phyloP scores from a whole-genome alignment of 1,140 invertebrate genomes.

The Nilaparvata lugens region DNA sequence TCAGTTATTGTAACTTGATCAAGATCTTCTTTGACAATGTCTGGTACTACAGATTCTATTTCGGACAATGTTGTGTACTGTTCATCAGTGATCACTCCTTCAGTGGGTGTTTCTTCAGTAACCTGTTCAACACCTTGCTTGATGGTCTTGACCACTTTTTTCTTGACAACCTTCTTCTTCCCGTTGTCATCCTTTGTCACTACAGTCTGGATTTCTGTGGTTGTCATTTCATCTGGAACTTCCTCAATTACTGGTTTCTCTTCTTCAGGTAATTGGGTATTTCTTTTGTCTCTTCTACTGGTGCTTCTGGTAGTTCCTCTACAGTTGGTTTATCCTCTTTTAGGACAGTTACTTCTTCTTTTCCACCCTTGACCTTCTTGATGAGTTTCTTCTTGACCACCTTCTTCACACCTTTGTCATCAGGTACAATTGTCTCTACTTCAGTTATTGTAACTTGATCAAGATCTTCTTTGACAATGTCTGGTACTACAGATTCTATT shows the following conservation, averaged over 20 bases:
- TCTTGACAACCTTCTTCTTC: constrained; percentile 35
- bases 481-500: constrained; percentile 15
- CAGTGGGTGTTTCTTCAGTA: constrained; percentile 11
- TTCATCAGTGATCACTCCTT: constrained; percentile 16
- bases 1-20: constrained; percentile 36
- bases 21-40: constrained; percentile 20
- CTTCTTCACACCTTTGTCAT: constrained; percentile 24
- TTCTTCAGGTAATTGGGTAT: constrained; percentile 8
- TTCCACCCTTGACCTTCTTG: constrained; percentile 20
- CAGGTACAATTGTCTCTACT: constrained; percentile 27
- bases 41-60: constrained; percentile 14
- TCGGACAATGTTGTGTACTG: constrained; percentile 14
- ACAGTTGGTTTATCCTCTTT: constrained; percentile 15
- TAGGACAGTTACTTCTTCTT: constrained; percentile 13
- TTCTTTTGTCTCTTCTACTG: constrained; percentile 5
- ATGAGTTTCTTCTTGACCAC: constrained; percentile 9
- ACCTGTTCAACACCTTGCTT: constrained; percentile 7
- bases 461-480: constrained; percentile 21
- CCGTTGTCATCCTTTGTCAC: constrained; percentile 20
- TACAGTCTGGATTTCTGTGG: constrained; percentile 22
- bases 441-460: constrained; percentile 36
- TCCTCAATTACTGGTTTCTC: constrained; percentile 14
- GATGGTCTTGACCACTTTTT: constrained; percentile 27
- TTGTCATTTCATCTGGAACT: constrained; percentile 14
- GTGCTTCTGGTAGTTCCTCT: background rate